A percentile compares a stretch with the other conserved stretches of the same genome.
Conservation (phyloP, 2,888 invertebrate genomes). For the Oxycera nigricornis region DNA sequence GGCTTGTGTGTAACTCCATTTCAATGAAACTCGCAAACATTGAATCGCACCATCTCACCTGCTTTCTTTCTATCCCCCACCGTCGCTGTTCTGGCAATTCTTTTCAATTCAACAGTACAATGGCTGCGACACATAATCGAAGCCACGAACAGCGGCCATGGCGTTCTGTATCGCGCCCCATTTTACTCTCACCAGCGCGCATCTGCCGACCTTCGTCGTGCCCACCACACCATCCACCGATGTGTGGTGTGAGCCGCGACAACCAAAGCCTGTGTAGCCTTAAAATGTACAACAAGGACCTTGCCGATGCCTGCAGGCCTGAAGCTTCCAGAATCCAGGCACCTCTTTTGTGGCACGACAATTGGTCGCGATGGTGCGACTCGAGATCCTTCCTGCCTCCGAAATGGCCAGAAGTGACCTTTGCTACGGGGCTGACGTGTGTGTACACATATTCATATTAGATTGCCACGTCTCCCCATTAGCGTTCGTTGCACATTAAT, state of each 20-base stretch:
- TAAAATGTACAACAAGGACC: constrained; percentile 5
- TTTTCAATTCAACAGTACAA: not conserved
- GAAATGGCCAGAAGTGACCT: constrained; percentile 3
- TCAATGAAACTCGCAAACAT: no score
- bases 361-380: not conserved
- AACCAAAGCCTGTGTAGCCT: not conserved
- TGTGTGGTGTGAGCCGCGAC: not conserved
- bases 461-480: constrained; percentile 25
- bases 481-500: constrained; percentile 13
- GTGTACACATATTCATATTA: not conserved
- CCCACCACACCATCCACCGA: no score
- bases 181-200: constrained; percentile 6
- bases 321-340: not conserved
- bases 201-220: constrained; percentile 23
- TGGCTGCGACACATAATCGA: not conserved
- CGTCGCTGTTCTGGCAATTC: not conserved
- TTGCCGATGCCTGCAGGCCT: not conserved
- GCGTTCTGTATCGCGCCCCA: not conserved
- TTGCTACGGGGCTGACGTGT: not conserved
- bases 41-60: no score
- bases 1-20: no score
- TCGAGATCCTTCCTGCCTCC: not conserved
- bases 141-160: not conserved
- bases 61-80: no score
- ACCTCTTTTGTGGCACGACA: not conserved